phyloP scores from a whole-genome alignment of 2,888 invertebrate genomes.

The Drosophila merina region DNA sequence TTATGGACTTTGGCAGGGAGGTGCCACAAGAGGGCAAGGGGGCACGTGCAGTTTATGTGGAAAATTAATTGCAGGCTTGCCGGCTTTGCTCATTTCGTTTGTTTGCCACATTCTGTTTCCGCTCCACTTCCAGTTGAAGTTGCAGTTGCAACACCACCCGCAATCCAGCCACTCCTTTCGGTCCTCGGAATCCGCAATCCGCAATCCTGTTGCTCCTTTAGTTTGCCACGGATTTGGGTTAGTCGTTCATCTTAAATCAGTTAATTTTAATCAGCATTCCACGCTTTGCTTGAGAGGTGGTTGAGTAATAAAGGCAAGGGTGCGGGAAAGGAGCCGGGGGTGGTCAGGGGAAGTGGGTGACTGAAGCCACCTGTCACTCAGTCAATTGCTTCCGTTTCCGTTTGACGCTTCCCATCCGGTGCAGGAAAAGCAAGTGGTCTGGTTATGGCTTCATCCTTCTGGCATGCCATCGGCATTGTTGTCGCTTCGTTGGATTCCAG shows the following conservation, averaged over 20 bases:
- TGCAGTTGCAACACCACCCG: slow-evolving; percentile 7
- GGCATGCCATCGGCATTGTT: slow-evolving; percentile 46
- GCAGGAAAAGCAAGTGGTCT: slow-evolving; percentile 34
- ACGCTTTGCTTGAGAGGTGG: neutral
- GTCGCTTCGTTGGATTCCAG: slow-evolving; percentile 46
- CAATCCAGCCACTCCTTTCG: slow-evolving; percentile 6
- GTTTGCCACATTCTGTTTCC: slow-evolving; percentile 51
- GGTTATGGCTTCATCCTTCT: slow-evolving; percentile 22
- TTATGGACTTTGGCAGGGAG: slow-evolving; percentile 1
- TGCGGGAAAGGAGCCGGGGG: neutral
- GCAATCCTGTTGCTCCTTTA: neutral
- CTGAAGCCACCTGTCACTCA: slow-evolving; percentile 36
- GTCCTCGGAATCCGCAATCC: neutral
- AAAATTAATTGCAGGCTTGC: slow-evolving; percentile 36
- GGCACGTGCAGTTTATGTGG: slow-evolving; percentile 18
- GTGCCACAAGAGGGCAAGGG: neutral
- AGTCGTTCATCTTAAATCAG: slow-evolving; percentile 57
- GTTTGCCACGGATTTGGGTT: slow-evolving; percentile 50
- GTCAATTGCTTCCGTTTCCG: slow-evolving; percentile 65
- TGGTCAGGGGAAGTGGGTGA: neutral
- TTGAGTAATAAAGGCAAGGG: no score
- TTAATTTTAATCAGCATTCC: slow-evolving; percentile 53
- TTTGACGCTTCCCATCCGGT: slow-evolving; percentile 34
- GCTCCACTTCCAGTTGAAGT: slow-evolving; percentile 62
- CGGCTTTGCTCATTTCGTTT: slow-evolving; percentile 30